Conservation (phyloP, 2,113 vertebrate species). For the Lophotis ruficrista region DNA sequence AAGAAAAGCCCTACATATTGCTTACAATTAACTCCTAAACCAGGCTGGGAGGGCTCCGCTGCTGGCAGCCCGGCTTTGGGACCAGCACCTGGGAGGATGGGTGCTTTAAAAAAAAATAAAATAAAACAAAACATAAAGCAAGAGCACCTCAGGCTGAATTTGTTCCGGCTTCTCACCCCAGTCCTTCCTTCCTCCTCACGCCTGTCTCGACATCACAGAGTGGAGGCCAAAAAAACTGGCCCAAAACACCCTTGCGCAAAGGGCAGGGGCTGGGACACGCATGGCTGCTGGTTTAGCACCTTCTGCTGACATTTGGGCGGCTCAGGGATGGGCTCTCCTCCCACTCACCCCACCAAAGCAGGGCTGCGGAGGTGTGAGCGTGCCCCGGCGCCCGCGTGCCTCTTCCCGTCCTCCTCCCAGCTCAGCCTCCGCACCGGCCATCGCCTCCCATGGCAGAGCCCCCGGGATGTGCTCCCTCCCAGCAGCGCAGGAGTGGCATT, state of each 20-base stretch:
- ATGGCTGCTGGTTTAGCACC: not conserved
- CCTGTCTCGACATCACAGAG: not conserved
- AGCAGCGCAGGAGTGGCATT: not conserved
- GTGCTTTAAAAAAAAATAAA: not conserved
- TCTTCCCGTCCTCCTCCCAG: not conserved
- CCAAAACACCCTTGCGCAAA: not conserved
- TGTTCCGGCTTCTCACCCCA: not conserved
- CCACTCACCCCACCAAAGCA: accelerated
- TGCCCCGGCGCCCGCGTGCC: not conserved
- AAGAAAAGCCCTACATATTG: not conserved
- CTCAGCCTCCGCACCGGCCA: not conserved
- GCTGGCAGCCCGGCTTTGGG: not conserved
- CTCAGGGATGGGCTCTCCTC: not conserved
- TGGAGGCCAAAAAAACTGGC: not conserved
- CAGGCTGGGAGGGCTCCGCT: not conserved
- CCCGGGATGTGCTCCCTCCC: not conserved
- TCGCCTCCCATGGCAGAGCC: not conserved
- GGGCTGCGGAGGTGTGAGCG: not conserved
- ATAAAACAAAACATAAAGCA: not conserved
- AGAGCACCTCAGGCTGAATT: not conserved
- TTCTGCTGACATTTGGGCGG: not conserved
- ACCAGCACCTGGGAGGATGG: not conserved
- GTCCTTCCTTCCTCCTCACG: not conserved
- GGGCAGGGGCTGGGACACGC: no score
- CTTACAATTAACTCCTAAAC: conserved; percentile 27